Base-by-base conservation (phyloP, 1,140 invertebrate genomes). In the Meloidogyne floridensis region DNA sequence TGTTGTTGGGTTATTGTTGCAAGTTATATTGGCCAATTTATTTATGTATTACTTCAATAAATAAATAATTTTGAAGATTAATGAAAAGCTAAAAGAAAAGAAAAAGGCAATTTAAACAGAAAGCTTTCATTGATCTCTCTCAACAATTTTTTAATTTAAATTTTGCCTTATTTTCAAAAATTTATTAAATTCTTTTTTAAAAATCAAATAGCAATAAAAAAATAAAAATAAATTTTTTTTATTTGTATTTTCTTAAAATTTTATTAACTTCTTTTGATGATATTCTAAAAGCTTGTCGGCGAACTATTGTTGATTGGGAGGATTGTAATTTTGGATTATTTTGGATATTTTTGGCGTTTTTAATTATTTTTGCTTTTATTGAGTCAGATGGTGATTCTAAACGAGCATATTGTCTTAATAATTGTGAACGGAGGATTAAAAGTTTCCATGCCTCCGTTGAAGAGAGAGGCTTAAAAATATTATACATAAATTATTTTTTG, bases 41-140 rank as follows among this genome's bases (percentile, higher is more conserved):
- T 82, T 47, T 82, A 71, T 54, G 79, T 82, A 51, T 73, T 82
- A 6, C 18, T 78, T 51, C 77, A 82, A 74, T 82, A 65, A 47
- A 82, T 74, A 15, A 47, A 15, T 53, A 20, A 54, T 77, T n/a
- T 18, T 65, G 59, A 65, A 65, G 47, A n/a, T 65, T n/a, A n/a
- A n/a, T 65, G 59, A 11, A 54, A 54, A 10, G n/a, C 13, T 15
- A 65, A 65, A 15, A 3, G 7, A 74, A 32, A 4, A 4, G 8
- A 54, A 18, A 32, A n/a, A 53, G 7, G 15, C n/a, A 13, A 18
- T n/a, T 18, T 32, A 54, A 51, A 15, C 20, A 53, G 4, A 73
- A 73, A n/a, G 4, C 18, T n/a, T 74, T 54, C 65, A 71, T 43
- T 32, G 47, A 56, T 77, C 56, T 77, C 47, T 74, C 32, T n/a